phyloP scores from a whole-genome alignment of 2,113 vertebrate genomes.

The Scomber scombrus region DNA sequence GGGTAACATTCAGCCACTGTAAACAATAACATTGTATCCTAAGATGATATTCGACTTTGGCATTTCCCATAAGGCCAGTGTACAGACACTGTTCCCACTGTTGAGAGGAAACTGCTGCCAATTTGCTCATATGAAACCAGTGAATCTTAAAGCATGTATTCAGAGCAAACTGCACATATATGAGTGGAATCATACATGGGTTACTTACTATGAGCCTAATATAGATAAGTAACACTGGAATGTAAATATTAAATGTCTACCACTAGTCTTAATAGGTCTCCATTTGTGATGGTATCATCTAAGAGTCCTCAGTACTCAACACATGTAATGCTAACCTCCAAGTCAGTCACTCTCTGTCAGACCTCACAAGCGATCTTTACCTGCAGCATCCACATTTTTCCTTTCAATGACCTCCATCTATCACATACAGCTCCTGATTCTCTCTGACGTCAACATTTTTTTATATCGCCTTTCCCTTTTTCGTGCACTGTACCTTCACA shows the following conservation, averaged over 20 bases:
- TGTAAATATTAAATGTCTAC: slow-evolving; percentile 19
- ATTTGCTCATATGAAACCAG: slow-evolving; percentile 57
- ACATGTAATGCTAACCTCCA: slow-evolving; percentile 21
- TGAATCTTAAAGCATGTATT: slow-evolving; percentile 30
- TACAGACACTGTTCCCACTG: slow-evolving; percentile 78
- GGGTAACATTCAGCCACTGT: slow-evolving; percentile 85
- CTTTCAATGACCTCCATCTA: slow-evolving; percentile 39
- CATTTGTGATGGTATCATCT: slow-evolving; percentile 1
- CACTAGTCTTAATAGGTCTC: slow-evolving; percentile 20
- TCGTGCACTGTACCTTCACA: slow-evolving; percentile 26
- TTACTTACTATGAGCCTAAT: slow-evolving; percentile 5
- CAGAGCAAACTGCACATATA: slow-evolving; percentile 28
- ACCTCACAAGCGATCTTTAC: slow-evolving; percentile 34
- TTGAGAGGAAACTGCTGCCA: slow-evolving; percentile 54
- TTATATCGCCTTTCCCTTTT: slow-evolving; percentile 14
- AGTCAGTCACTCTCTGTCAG: slow-evolving; percentile 8
- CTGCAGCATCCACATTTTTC: slow-evolving; percentile 34
- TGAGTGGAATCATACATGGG: slow-evolving; percentile 4
- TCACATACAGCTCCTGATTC: slow-evolving; percentile 12
- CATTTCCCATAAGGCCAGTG: slow-evolving; percentile 81
- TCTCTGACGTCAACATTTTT: slow-evolving; percentile 20
- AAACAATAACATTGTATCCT: slow-evolving; percentile 86
- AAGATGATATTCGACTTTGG: slow-evolving; percentile 82
- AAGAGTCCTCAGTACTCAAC: slow-evolving; percentile 6
- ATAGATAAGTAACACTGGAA: slow-evolving; percentile 12